These are phyloP conservation scores for Grammomys surdaster DNA, from an alignment of 2,113 vertebrate genomes.

Conservation along the genomic window DNA sequence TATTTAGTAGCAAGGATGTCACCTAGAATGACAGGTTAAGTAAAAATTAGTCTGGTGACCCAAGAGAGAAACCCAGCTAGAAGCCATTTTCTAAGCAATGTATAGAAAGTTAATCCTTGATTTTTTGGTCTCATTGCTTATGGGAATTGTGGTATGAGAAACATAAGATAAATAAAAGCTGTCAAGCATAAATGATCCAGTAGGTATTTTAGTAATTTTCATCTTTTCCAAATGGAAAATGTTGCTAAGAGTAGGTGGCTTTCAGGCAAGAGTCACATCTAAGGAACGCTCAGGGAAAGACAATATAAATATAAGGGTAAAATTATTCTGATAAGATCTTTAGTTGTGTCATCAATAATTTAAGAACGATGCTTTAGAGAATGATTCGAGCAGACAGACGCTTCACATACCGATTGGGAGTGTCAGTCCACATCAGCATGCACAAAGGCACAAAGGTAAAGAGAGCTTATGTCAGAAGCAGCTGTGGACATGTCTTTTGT, in stretches of 20 bases:
- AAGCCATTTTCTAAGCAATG: not conserved
- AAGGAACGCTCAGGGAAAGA: not conserved
- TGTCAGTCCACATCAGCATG: no score
- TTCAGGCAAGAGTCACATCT: slow-evolving; percentile 10
- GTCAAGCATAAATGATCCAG: not conserved
- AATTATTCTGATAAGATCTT: slow-evolving; percentile 1
- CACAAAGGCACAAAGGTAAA: not conserved
- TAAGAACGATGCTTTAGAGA: not conserved
- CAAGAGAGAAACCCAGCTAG: not conserved
- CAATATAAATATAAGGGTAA: not conserved
- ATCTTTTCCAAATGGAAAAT: not conserved
- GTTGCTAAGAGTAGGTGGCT: slow-evolving; percentile 28
- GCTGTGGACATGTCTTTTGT: not conserved
- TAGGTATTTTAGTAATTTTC: not conserved
- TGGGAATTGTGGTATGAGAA: not conserved
- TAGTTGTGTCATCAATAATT: not conserved
- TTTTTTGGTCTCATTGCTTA: not conserved
- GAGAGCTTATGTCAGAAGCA: not conserved
- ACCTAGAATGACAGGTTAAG: not conserved
- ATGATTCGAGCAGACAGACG: not conserved
- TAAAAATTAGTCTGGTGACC: not conserved
- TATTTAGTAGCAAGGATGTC: not conserved
- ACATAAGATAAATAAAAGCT: slow-evolving; percentile 9
- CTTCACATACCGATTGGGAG: not conserved
- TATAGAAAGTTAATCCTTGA: not conserved